Percentiles rank a stretch among this genome's conserved stretches.
phyloP scores from a whole-genome alignment of 2,797 vertebrate species.

The Apodemus agrarius region DNA sequence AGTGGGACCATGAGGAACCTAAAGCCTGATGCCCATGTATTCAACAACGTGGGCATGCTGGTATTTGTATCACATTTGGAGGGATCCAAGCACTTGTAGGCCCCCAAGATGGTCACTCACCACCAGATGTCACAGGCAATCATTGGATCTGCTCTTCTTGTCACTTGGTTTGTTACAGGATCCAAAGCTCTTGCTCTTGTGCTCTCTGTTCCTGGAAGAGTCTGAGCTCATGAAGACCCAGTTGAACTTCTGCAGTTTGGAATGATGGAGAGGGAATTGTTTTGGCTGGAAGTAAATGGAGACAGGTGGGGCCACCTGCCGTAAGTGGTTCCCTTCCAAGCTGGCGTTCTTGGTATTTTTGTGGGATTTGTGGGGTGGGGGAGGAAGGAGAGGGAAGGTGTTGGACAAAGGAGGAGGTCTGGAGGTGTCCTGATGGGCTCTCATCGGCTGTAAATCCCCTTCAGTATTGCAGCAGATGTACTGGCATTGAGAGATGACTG shows the following conservation, averaged over 20 bases:
- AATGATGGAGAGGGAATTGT: conserved; percentile 56
- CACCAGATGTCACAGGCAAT: not conserved
- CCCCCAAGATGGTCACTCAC: not conserved
- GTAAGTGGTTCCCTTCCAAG: conserved; percentile 66
- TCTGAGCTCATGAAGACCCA: conserved; percentile 1
- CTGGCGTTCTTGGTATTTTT: conserved; percentile 67
- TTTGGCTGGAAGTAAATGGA: conserved; percentile 60
- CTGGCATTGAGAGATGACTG: conserved; percentile 66
- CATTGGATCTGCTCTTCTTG: not conserved
- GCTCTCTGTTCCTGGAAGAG: not conserved
- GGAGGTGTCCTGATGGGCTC: conserved; percentile 14
- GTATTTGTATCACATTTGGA: not conserved
- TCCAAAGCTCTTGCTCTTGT: not conserved
- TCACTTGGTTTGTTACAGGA: not conserved
- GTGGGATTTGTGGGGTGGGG: not conserved
- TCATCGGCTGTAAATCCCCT: conserved; percentile 50
- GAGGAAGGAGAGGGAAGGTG: not conserved
- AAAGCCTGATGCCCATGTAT: not conserved
- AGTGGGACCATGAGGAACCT: not conserved
- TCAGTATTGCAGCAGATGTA: conserved; percentile 63
- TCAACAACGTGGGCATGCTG: not conserved
- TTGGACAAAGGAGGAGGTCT: not conserved
- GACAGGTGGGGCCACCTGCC: conserved; percentile 71
- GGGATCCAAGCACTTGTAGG: not conserved
- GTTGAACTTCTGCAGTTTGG: conserved; percentile 41